These are phyloP conservation scores for Avahi laniger DNA, from an alignment of 2,797 vertebrate genomes.

Conservation along the genomic window DNA sequence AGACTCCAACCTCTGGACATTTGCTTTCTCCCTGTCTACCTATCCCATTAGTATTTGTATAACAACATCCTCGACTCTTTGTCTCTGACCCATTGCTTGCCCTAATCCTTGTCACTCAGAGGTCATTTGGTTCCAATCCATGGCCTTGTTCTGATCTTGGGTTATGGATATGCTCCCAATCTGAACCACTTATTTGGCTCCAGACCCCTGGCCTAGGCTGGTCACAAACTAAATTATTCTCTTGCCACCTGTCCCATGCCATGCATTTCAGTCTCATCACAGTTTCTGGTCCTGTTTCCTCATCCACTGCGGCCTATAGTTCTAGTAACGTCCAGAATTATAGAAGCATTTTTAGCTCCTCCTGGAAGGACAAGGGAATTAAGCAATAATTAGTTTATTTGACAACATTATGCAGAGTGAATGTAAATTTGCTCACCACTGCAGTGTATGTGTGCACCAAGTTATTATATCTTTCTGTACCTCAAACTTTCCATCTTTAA, in stretches of 20 bases:
- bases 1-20: not conserved
- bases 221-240: not conserved
- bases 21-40: not conserved
- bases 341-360: constrained; percentile 8
- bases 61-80: not conserved
- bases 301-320: not conserved
- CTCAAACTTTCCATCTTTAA: constrained; percentile 36
- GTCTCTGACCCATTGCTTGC: not conserved
- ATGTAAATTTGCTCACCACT: constrained; percentile 36
- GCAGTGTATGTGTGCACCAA: not conserved
- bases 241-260: not conserved
- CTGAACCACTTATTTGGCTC: not conserved
- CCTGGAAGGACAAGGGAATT: constrained; percentile 22
- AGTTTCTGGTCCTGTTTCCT: not conserved
- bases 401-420: constrained; percentile 7
- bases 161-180: not conserved
- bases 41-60: not conserved
- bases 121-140: not conserved
- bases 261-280: not conserved
- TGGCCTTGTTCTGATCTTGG: not conserved
- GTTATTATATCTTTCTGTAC: constrained; percentile 32
- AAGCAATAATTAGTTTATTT: constrained; percentile 1
- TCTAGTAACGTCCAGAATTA: not conserved
- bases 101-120: not conserved
- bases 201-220: not conserved